A percentile compares a stretch with the other conserved stretches of the same genome.
Conservation (phyloP, 2,888 invertebrate species). For the Strigamia maritima region DNA sequence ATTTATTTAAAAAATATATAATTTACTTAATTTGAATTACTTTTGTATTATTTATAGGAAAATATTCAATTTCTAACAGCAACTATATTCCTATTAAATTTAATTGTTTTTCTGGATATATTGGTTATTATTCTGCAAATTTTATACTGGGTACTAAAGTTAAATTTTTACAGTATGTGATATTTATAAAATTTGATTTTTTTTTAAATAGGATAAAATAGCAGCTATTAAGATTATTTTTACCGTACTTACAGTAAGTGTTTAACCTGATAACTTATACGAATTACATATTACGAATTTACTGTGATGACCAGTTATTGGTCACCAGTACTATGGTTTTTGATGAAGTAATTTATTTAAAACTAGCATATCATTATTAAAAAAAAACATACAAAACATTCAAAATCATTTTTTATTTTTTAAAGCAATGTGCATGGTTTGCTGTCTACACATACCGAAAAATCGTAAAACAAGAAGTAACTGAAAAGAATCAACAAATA, state of each 20-base stretch:
- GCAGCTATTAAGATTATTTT: neutral
- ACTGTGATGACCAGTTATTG: too few species aligned
- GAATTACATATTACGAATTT: too few species aligned
- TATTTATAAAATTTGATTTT: neutral
- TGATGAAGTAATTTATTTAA: too few species aligned
- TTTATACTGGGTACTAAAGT: neutral
- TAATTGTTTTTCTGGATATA: neutral
- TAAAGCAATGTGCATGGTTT: neutral
- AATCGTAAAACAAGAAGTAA: neutral
- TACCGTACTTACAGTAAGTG: neutral
- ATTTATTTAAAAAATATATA: neutral
- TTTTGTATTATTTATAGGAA: neutral
- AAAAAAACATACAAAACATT: too few species aligned
- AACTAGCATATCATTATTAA: too few species aligned
- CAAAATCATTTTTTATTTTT: neutral
- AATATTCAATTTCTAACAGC: neutral
- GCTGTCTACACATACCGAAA: neutral
- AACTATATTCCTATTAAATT: neutral
- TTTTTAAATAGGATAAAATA: neutral
- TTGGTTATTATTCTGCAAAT: neutral
- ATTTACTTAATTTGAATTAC: neutral
- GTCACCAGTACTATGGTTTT: too few species aligned
- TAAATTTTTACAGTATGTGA: neutral
- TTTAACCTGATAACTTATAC: too few species aligned
- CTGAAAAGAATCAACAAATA: neutral